A percentile compares a stretch with the other conserved stretches of the same genome.
Evolutionary conservation across 2,797 vertebrate species (phyloP).

Genomic region (Tragopan temminckii): DNA sequence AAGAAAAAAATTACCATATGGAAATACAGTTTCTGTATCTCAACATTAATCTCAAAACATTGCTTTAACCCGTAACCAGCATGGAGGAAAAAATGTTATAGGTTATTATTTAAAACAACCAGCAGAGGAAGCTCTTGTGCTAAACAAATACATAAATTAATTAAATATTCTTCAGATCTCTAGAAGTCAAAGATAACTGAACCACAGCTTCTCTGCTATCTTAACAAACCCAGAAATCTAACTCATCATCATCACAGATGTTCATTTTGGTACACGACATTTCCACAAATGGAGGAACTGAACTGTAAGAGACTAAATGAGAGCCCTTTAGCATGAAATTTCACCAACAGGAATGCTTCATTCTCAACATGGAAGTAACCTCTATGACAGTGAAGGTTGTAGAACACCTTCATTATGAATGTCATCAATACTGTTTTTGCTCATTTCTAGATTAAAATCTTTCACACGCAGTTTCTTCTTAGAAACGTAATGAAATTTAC

Average conservation of each 20-base stretch:
- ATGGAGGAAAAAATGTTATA: background rate
- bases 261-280: background rate
- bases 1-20: background rate
- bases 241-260: background rate
- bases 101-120: background rate
- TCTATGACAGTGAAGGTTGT: background rate
- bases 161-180: background rate
- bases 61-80: background rate
- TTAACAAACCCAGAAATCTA: background rate
- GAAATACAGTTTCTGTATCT: background rate
- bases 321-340: background rate
- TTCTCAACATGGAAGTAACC: background rate
- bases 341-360: background rate
- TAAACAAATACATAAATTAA: background rate
- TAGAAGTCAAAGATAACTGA: background rate
- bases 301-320: background rate
- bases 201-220: fast-evolving
- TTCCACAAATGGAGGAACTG: background rate
- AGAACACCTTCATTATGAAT: background rate
- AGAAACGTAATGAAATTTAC: background rate
- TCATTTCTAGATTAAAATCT: background rate
- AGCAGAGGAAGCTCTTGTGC: constrained; percentile 61
- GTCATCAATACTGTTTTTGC: background rate
- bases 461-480: background rate
- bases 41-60: background rate